These are phyloP conservation scores for Phalacrocorax carbo DNA, from an alignment of 2,113 vertebrate genomes.

Conservation along the genomic window DNA sequence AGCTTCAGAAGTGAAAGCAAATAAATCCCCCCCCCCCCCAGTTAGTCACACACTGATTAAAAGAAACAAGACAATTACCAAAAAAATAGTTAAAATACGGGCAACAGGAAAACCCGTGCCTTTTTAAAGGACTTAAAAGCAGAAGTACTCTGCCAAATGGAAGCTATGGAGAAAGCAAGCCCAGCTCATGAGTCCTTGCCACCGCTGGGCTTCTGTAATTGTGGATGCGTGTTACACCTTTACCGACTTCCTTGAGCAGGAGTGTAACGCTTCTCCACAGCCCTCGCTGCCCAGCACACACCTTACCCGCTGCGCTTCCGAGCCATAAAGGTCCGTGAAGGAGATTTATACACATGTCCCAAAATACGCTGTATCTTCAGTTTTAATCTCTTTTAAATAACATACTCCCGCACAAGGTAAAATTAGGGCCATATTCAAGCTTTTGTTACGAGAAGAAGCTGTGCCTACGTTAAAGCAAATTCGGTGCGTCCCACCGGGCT, in stretches of 20 bases:
- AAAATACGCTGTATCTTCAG: background rate
- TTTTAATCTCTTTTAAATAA: background rate
- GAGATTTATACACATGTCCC: background rate
- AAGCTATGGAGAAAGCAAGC: background rate
- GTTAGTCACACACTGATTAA: background rate
- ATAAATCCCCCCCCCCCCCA: background rate
- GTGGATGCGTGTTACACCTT: background rate
- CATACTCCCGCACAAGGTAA: background rate
- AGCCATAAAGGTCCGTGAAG: background rate
- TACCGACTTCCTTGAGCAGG: background rate
- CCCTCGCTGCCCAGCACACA: background rate
- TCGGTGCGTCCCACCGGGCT: slow-evolving; percentile 48
- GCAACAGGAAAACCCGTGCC: background rate
- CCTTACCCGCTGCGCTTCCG: background rate
- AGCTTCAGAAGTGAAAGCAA: background rate
- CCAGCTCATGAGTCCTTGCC: accelerated
- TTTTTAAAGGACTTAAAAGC: background rate
- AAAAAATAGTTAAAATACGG: background rate
- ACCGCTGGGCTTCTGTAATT: background rate
- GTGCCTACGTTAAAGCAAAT: slow-evolving; percentile 20
- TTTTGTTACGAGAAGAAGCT: slow-evolving; percentile 2
- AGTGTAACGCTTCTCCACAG: background rate
- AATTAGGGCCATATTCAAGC: background rate
- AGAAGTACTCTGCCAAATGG: background rate
- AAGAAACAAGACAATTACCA: background rate